Conservation (phyloP, 2,888 invertebrate species). For the Creontiades dilutus region DNA sequence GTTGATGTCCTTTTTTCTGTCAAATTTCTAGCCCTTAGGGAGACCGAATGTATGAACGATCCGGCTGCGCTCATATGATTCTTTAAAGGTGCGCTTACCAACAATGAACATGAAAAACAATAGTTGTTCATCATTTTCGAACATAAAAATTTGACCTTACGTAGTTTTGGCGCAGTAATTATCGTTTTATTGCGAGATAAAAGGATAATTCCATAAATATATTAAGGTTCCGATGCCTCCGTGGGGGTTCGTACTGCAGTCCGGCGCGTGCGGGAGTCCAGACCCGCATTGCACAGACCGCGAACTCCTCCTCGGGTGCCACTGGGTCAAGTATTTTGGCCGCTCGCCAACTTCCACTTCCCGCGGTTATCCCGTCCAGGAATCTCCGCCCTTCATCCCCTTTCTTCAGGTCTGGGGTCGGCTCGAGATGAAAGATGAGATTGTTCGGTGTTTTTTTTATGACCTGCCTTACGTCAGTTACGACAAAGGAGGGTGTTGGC, state of each 20-base stretch:
- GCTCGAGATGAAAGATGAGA: not conserved
- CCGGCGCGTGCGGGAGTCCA: constrained; percentile 21
- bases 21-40: too few species aligned
- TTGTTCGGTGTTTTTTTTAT: not conserved
- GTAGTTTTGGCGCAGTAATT: too few species aligned
- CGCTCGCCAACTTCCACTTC: constrained; percentile 1
- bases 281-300: constrained; percentile 36
- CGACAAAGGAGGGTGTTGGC: too few species aligned
- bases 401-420: too few species aligned
- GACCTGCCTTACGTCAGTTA: not conserved
- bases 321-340: constrained; percentile 49
- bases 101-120: too few species aligned
- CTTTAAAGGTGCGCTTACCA: too few species aligned
- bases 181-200: not conserved
- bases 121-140: too few species aligned
- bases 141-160: too few species aligned
- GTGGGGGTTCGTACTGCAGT: constrained; percentile 8
- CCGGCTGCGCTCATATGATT: too few species aligned
- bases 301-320: not conserved
- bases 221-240: not conserved
- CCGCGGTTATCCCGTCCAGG: constrained; percentile 4
- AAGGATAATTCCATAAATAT: not conserved
- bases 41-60: too few species aligned
- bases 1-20: too few species aligned
- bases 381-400: not conserved